Percentiles rank a stretch among this genome's conserved stretches.
Evolutionary conservation across 2,113 vertebrate species (phyloP).

Genomic region (Phrynosoma blainvillii): DNA sequence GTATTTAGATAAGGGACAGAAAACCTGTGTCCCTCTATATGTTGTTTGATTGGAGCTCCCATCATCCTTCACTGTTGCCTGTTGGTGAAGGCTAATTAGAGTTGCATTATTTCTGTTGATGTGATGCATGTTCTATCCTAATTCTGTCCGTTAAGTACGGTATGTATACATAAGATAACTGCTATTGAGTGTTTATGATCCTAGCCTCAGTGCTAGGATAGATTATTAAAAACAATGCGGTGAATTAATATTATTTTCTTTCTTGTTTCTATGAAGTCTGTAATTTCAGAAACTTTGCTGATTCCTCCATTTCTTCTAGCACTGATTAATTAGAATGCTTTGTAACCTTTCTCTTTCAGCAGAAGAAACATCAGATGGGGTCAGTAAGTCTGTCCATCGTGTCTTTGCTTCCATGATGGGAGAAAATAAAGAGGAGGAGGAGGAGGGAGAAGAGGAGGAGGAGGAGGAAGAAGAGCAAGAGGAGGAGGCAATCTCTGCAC

Average conservation of each 20-base stretch:
- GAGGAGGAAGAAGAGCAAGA: slow-evolving; percentile 63
- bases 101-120: background rate
- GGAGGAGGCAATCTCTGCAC: slow-evolving; percentile 60
- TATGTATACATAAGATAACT: background rate
- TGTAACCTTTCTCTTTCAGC: slow-evolving; percentile 25
- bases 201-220: background rate
- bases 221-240: background rate
- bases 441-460: slow-evolving; percentile 77
- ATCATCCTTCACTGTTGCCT: background rate
- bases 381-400: slow-evolving; percentile 91
- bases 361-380: slow-evolving; percentile 86
- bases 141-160: background rate
- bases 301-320: background rate
- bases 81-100: background rate
- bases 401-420: slow-evolving; percentile 95
- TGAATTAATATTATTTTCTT: background rate
- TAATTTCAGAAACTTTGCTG: background rate
- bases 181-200: background rate
- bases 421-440: slow-evolving; percentile 78
- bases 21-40: background rate
- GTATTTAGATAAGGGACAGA: background rate
- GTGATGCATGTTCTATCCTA: background rate
- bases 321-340: background rate
- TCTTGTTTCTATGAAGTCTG: background rate
- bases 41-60: background rate